Conservation (phyloP, 2,113 vertebrate species). For the Myodes glareolus region DNA sequence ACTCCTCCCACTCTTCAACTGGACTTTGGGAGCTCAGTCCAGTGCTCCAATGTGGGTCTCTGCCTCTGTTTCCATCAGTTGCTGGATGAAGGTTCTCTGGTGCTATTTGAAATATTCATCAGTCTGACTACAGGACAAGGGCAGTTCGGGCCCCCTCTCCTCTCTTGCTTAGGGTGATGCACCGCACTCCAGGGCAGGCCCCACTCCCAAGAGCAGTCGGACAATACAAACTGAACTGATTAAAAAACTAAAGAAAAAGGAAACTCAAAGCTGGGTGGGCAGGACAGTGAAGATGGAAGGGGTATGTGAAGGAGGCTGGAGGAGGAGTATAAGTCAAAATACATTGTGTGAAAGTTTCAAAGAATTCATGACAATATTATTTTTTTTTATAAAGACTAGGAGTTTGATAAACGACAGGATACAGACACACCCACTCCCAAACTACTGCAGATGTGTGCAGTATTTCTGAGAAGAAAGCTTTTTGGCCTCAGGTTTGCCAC, state of each 20-base stretch:
- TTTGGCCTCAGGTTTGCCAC: background rate
- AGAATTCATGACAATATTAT: background rate
- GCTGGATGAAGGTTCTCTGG: no score
- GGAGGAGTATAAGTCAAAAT: background rate
- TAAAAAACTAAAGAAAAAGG: background rate
- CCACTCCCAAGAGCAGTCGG: background rate
- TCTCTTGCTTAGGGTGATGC: no score
- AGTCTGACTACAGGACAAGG: no score
- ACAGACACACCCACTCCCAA: background rate
- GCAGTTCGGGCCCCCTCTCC: no score
- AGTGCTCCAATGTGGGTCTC: no score
- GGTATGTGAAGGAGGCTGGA: accelerated
- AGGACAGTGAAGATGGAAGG: background rate
- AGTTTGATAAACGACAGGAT: background rate
- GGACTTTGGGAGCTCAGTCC: no score
- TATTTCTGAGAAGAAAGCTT: background rate
- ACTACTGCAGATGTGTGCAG: background rate
- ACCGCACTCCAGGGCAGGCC: background rate
- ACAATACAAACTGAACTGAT: background rate
- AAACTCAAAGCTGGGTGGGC: background rate
- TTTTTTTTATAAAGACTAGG: background rate
- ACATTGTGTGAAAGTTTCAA: background rate
- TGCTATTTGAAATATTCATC: no score
- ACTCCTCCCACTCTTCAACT: no score
- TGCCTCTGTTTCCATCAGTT: no score